phyloP scores from a whole-genome alignment of 2,888 invertebrate species.

The Epinotia nisella region DNA sequence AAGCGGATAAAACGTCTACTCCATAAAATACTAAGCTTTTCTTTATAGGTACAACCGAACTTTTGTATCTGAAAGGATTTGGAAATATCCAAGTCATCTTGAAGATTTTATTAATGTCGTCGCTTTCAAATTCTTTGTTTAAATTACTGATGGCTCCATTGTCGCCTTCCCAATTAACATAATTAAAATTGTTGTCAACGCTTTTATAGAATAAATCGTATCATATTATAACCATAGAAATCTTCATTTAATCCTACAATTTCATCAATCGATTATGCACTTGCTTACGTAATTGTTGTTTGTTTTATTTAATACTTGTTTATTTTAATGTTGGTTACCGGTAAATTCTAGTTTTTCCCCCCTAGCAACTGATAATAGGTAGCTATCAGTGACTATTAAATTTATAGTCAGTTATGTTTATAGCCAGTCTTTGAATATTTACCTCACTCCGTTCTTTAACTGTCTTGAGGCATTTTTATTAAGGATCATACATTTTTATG shows the following conservation, averaged over 20 bases:
- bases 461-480: too few species aligned
- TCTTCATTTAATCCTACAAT: conserved; percentile 14
- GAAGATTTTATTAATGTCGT: conserved; percentile 13
- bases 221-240: conserved; percentile 28
- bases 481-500: too few species aligned
- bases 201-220: conserved; percentile 16
- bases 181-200: conserved; percentile 17
- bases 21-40: background rate
- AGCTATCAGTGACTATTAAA: background rate
- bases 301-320: background rate
- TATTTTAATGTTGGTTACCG: background rate
- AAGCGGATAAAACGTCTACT: conserved; percentile 9
- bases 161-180: conserved; percentile 19
- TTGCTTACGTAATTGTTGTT: too few species aligned
- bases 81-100: conserved; percentile 6
- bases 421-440: background rate
- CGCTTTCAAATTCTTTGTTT: conserved; percentile 26
- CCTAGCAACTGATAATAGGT: background rate
- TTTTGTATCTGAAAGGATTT: background rate
- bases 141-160: conserved; percentile 23
- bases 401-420: background rate
- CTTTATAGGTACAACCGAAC: background rate
- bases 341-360: background rate
- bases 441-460: too few species aligned
- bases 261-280: too few species aligned